phyloP scores from a whole-genome alignment of 2,888 invertebrate genomes.

The Ernsta delagoae region DNA sequence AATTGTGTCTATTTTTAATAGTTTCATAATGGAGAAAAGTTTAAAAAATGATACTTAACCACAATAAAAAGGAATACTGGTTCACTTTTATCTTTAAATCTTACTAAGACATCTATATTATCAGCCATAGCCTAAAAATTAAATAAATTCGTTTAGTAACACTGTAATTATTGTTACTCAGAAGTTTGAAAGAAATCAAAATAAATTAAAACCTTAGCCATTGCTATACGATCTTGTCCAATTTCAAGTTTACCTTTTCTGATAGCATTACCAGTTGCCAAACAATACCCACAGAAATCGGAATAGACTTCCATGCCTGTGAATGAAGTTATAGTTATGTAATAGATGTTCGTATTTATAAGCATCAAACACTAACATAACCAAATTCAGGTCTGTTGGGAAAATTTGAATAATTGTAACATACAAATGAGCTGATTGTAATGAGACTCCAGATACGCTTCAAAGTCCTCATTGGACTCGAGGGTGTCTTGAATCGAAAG shows the following conservation, averaged over 20 bases:
- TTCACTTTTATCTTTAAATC: constrained; percentile 87
- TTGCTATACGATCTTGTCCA: constrained; percentile 86
- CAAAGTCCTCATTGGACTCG: constrained; percentile 69
- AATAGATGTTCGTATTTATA: too few relatives aligned
- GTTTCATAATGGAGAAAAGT: background rate
- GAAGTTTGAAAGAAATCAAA: background rate
- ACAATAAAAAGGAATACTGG: constrained; percentile 89
- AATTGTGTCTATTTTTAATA: background rate
- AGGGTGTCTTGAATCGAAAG: constrained; percentile 68
- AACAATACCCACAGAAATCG: constrained; percentile 88
- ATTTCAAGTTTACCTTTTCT: constrained; percentile 88
- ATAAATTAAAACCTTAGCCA: constrained; percentile 72
- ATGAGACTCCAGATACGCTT: constrained; percentile 54
- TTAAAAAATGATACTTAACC: constrained; percentile 54
- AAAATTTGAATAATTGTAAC: constrained; percentile 40
- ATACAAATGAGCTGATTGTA: constrained; percentile 66
- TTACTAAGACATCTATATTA: constrained; percentile 81
- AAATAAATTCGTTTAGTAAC: background rate
- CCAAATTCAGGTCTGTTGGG: too few relatives aligned
- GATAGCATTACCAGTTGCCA: constrained; percentile 86
- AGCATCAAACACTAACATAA: too few relatives aligned
- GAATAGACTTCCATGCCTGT: constrained; percentile 87
- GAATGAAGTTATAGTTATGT: constrained; percentile 2
- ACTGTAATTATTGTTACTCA: background rate
- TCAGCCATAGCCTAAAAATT: constrained; percentile 82